Evolutionary conservation across 1,140 invertebrate species (phyloP), one percentile per base, ranked within the genome.

Genomic region (Drosophila triauraria): DNA sequence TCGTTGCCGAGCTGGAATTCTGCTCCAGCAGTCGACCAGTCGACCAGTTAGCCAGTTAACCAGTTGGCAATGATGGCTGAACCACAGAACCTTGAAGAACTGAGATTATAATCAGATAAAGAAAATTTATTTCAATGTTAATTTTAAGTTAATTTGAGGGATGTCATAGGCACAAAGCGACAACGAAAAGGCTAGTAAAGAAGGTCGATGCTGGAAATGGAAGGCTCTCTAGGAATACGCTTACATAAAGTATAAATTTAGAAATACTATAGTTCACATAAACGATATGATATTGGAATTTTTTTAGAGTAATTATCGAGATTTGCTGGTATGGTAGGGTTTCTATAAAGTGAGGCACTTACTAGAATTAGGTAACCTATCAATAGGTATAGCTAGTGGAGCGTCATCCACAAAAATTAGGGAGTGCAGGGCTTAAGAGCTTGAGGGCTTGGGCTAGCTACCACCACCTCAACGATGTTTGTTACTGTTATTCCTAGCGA

Each of bases 401-500:
- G 32, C 40, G 6, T 3, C 20, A 25, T 40, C 32, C 51, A 8
- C 32, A 38, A 54, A 23, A 40, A 40, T 38, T 53, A 10, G 47
- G 47, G 70, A 65, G 46, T 42, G 42, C 25, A 30, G 58, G 30
- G 20, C 42, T 57, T 75, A 50, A 68, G 25, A 54, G 35, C 54
- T 76, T 35, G 44, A 25, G 17, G 70, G 42, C 13, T 58, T 48
- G 43, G 47, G 35, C 46, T 25, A 75, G 40, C 32, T 40, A 23
- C 27, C 17, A 23, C 23, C 17, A 27, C 42, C 47, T 42, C 23
- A 32, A 44, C 62, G 35, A 65, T 65, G 43, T 65, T 77, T 68
- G 61, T 77, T 60, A 30, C 59, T 60, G 58, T 81, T 64, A 48
- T 44, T 75, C 27, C 58, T 78, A 53, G 48, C 58, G 35, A 61